phyloP scores from a whole-genome alignment of 2,797 vertebrate genomes.

The Balearica regulorum region DNA sequence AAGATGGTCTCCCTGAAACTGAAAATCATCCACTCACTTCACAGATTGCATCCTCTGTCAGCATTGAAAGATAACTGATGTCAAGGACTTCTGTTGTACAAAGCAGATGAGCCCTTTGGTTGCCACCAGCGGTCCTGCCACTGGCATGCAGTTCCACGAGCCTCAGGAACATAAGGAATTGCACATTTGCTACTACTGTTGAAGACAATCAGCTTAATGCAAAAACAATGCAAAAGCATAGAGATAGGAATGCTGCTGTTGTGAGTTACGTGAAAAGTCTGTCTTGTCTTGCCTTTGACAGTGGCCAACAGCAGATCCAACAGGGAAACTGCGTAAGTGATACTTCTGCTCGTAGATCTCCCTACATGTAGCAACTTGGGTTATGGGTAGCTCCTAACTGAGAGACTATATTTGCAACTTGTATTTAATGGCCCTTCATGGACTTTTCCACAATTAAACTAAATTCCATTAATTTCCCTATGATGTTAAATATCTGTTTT shows the following conservation, averaged over 20 bases:
- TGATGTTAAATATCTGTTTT: not conserved
- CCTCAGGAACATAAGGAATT: not conserved
- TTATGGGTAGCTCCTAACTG: not conserved
- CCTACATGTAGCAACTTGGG: not conserved
- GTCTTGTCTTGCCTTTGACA: not conserved
- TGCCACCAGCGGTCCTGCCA: not conserved
- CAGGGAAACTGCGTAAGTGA: not conserved
- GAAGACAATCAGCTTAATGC: not conserved
- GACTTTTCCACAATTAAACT: not conserved
- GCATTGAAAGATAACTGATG: not conserved
- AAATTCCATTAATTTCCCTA: not conserved
- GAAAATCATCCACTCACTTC: not conserved
- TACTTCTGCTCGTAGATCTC: not conserved
- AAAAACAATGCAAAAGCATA: not conserved
- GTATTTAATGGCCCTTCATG: not conserved
- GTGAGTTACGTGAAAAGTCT: not conserved
- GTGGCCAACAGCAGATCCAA: not conserved
- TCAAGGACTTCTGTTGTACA: not conserved
- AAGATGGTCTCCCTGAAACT: not conserved
- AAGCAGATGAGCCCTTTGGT: not conserved
- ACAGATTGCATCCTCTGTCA: not conserved
- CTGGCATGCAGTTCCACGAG: not conserved
- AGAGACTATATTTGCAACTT: not conserved
- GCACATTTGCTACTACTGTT: not conserved
- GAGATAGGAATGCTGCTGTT: not conserved